These are phyloP conservation scores for Xenopus petersii DNA, from an alignment of 2,797 vertebrate genomes.

Conservation along the genomic window DNA sequence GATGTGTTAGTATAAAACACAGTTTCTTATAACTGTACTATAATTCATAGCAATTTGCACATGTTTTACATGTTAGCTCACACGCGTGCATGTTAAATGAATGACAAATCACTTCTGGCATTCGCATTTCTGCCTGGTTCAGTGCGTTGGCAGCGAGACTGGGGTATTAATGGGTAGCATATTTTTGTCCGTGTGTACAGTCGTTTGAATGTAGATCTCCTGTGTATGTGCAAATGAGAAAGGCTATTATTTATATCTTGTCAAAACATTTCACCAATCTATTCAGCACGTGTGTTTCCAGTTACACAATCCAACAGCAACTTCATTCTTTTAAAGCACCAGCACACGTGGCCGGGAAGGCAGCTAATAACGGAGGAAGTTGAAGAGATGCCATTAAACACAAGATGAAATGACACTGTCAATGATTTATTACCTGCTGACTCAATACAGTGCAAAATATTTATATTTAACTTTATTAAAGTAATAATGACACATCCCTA, in stretches of 20 bases:
- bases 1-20: constrained; percentile 55
- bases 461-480: no score
- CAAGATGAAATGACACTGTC: no score
- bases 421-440: no score
- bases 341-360: background rate
- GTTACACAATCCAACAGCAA: constrained; percentile 1
- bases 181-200: constrained; percentile 8
- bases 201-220: background rate
- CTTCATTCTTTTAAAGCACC: rapidly evolving
- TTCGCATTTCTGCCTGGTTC: background rate
- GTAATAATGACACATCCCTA: no score
- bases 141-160: background rate
- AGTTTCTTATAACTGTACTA: constrained; percentile 43
- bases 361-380: no score
- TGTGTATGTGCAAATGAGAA: constrained; percentile 18
- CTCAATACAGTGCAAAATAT: no score
- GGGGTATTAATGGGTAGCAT: constrained; percentile 8
- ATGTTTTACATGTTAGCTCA: constrained; percentile 48
- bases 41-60: constrained; percentile 61
- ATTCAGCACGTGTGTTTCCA: constrained; percentile 6
- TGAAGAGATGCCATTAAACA: no score
- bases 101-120: constrained; percentile 35
- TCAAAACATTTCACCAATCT: constrained; percentile 36
- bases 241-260: constrained; percentile 29
- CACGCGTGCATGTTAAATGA: constrained; percentile 1